Base-by-base conservation (phyloP, 2,888 invertebrate species). In the Actias luna region DNA sequence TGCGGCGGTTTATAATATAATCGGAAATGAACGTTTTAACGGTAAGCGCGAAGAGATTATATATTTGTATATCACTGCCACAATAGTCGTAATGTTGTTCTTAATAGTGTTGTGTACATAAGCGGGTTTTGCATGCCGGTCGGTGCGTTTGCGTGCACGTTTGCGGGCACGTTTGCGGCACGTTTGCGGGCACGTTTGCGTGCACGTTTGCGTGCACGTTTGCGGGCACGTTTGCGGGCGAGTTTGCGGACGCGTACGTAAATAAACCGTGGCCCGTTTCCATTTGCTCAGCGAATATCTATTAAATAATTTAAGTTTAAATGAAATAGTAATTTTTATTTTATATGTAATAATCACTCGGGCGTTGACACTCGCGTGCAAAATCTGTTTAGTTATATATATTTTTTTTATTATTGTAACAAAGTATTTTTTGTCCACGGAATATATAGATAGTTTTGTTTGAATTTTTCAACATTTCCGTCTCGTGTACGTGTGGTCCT, bases 1-100 rank as follows among this genome's bases (percentile, higher is more conserved):
- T 39, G 18, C 27, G 55, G 33, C 55, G 39, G 29, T 36, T 39
- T 29, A 29, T 84, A 85, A 83, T 85, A 82, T 84, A 12, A 87
- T 81, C 77, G 74, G 72, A 79, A 75, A 76, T 67, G 71, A 73
- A 75, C 70, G 72, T 72, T 78, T 70, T 75, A 76, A 75, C 71
- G 18, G 68, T 85, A 83, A 83, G 80, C 70, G 78, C 72, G 74
- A 78, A 76, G 81, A 80, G 75, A 83, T 80, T 74, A 80, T 88
- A 88, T 89, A 87, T 89, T 89, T 88, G 88, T 88, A 50, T 58
- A 80, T 85, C 90, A 92, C 89, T 90, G 92, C 90, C 91, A 85
- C 84, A 73, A 79, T 87, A 87, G 81, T 82, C 75, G 73, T 85
- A 83, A 73, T 68, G 66, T 72, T 69, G 67, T 72, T 68, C 42